A percentile compares a stretch with the other conserved stretches of the same genome.
Evolutionary conservation across 1,140 invertebrate species (phyloP).

Genomic region (Piezodorus guildinii): DNA sequence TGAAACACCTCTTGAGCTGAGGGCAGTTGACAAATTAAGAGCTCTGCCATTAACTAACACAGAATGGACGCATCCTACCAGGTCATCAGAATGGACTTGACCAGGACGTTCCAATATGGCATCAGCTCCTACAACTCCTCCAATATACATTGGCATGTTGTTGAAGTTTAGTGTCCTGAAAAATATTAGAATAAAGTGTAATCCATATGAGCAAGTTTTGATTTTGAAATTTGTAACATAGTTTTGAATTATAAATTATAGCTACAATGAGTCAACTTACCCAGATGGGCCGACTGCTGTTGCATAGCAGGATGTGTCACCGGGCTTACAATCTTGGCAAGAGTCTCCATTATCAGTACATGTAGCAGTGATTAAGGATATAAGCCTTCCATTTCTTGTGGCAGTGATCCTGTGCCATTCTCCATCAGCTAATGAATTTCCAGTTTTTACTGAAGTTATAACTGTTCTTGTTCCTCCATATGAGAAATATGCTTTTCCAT

Average conservation of each 20-base stretch:
- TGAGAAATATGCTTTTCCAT: constrained; percentile 73
- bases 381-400: constrained; percentile 73
- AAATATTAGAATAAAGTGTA: constrained; percentile 30
- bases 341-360: constrained; percentile 74
- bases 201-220: constrained; percentile 2
- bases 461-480: constrained; percentile 78
- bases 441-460: constrained; percentile 63
- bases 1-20: constrained; percentile 56
- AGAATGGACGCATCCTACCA: constrained; percentile 85
- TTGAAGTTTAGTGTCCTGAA: constrained; percentile 84
- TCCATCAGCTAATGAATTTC: constrained; percentile 60
- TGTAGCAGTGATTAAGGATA: constrained; percentile 66
- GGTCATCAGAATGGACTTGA: constrained; percentile 80
- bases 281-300: constrained; percentile 73
- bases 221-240: background rate
- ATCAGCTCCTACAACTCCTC: constrained; percentile 71
- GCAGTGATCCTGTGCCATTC: constrained; percentile 85
- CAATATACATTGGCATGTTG: constrained; percentile 71
- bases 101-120: constrained; percentile 73
- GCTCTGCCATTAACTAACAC: constrained; percentile 72
- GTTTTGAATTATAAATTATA: no score
- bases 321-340: constrained; percentile 72
- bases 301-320: constrained; percentile 65
- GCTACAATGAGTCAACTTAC: constrained; percentile 39
- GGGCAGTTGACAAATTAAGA: constrained; percentile 64